These are phyloP conservation scores for Bolinopsis microptera DNA, from an alignment of 37 sponge, comb jelly and placozoan genomes.

Conservation along the genomic window DNA sequence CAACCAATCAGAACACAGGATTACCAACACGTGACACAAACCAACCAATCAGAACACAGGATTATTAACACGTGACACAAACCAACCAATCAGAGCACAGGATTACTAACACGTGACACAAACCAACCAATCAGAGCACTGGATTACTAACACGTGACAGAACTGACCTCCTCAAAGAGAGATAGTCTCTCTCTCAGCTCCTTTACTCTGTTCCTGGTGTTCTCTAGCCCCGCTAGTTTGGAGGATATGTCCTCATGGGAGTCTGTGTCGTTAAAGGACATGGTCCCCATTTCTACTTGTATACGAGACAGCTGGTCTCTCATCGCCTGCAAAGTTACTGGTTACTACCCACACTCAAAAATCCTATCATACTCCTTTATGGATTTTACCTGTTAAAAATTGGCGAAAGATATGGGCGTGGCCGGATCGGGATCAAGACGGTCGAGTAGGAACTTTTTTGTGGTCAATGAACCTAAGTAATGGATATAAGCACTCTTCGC, in stretches of 20 bases:
- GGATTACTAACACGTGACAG: not conserved
- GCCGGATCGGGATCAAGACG: no score
- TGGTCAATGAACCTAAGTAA: no score
- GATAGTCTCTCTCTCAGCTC: slow-evolving; percentile 59
- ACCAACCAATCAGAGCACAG: not conserved
- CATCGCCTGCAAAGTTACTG: slow-evolving; percentile 27
- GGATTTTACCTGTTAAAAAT: no score
- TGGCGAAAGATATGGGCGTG: no score
- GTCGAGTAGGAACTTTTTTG: no score
- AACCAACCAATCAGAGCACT: not conserved
- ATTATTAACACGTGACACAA: not conserved
- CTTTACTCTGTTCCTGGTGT: slow-evolving; percentile 50
- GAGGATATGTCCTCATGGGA: slow-evolving; percentile 9
- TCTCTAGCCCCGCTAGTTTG: slow-evolving; percentile 6
- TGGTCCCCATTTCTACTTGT: slow-evolving; percentile 29
- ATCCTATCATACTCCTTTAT: no score
- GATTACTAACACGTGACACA: not conserved
- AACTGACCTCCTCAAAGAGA: slow-evolving; percentile 40
- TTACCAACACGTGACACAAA: not conserved
- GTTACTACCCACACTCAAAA: no score
- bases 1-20: not conserved
- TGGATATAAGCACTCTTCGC: no score
- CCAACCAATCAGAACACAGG: not conserved
- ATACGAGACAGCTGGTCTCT: slow-evolving; percentile 38
- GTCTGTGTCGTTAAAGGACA: not conserved